Conservation (phyloP, 2,888 invertebrate species). For the Sesia apiformis region DNA sequence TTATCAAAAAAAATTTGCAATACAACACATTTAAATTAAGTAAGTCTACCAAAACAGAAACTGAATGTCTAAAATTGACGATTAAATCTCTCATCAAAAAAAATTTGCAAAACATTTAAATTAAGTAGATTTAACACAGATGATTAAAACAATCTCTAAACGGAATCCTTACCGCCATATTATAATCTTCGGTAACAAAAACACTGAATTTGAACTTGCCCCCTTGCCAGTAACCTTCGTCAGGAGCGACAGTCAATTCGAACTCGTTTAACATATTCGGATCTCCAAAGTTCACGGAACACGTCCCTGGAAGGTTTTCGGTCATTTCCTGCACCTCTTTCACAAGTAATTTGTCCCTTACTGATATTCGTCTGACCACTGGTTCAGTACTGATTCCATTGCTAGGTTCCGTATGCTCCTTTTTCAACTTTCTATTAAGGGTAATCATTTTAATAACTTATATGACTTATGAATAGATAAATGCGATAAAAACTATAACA, state of each 20-base stretch:
- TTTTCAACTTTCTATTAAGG: conserved; percentile 81
- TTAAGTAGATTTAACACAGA: no score
- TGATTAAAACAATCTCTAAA: not conserved
- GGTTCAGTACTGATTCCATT: conserved; percentile 52
- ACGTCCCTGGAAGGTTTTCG: conserved; percentile 86
- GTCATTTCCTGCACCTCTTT: conserved; percentile 92
- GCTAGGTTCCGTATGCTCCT: conserved; percentile 65
- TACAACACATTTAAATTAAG: no score
- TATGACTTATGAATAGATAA: conserved; percentile 3
- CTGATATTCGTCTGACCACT: conserved; percentile 76
- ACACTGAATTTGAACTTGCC: conserved; percentile 91
- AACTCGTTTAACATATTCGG: conserved; percentile 89
- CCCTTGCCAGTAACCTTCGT: conserved; percentile 92
- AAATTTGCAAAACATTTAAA: no score
- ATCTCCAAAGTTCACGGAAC: conserved; percentile 86
- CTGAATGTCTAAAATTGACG: no score
- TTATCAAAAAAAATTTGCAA: no score
- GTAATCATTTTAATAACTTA: conserved; percentile 77
- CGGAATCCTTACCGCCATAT: conserved; percentile 87
- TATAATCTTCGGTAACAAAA: conserved; percentile 94
- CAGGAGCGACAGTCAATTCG: conserved; percentile 83
- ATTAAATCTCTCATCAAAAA: no score
- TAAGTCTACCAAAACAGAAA: no score
- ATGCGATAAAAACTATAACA: not conserved
- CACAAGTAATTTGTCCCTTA: conserved; percentile 85